phyloP scores from a whole-genome alignment of 2,113 vertebrate species.

The Corapipo altera region DNA sequence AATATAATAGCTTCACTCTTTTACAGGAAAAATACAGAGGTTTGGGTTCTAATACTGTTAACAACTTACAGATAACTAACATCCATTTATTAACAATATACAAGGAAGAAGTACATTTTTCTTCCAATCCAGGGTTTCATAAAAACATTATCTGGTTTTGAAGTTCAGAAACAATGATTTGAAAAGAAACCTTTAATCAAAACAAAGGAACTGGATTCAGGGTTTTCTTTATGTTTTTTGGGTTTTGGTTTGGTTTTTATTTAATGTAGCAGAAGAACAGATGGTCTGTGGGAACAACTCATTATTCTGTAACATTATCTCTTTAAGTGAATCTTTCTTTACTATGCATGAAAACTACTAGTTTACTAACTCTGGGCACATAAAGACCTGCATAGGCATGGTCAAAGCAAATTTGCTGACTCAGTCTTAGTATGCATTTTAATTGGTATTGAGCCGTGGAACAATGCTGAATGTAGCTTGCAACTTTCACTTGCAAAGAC shows the following conservation, averaged over 20 bases:
- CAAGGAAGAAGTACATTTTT: neutral
- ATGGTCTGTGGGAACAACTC: slow-evolving; percentile 36
- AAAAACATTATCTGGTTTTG: neutral
- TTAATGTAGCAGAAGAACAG: slow-evolving; percentile 15
- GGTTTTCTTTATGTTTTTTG: neutral
- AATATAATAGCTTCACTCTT: neutral
- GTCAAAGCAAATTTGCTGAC: neutral
- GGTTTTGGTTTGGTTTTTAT: neutral
- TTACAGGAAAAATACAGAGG: neutral
- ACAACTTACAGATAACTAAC: neutral
- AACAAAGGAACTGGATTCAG: slow-evolving; percentile 31
- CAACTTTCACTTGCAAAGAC: neutral
- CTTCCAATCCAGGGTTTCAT: neutral
- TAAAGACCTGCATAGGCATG: neutral
- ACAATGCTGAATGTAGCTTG: neutral
- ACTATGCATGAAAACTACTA: neutral
- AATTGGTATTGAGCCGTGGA: neutral
- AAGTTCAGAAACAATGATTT: slow-evolving; percentile 47
- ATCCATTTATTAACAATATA: neutral
- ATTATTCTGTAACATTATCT: slow-evolving; percentile 10
- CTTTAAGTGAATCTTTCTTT: neutral
- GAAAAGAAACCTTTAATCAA: slow-evolving; percentile 25
- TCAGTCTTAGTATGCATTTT: neutral
- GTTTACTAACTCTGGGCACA: neutral
- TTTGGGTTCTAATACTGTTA: slow-evolving; percentile 5